These are phyloP conservation scores for Dicycla oo DNA, from an alignment of 2,888 invertebrate genomes.

Conservation along the genomic window DNA sequence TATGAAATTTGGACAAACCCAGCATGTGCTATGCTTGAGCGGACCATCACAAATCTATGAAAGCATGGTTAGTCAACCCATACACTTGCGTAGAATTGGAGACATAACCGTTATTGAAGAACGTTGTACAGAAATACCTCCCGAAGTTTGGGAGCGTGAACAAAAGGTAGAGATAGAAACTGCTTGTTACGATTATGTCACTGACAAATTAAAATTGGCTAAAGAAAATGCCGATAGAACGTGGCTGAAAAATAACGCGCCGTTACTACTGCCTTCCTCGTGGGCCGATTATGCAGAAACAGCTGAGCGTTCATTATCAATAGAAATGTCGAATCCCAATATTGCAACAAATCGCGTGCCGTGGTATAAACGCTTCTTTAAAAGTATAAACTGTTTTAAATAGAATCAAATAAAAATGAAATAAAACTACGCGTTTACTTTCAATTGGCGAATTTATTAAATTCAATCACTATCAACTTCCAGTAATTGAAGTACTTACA, in stretches of 20 bases:
- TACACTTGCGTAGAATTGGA: constrained; percentile 5
- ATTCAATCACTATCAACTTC: constrained; percentile 89
- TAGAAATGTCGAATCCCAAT: constrained; percentile 74
- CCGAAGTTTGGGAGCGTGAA: constrained; percentile 72
- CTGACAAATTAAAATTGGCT: constrained; percentile 36
- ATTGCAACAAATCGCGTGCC: constrained; percentile 67
- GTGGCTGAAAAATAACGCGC: constrained; percentile 70
- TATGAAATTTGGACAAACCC: constrained; percentile 37
- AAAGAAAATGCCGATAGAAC: constrained; percentile 50
- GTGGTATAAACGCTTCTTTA: constrained; percentile 75
- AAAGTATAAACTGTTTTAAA: constrained; percentile 80
- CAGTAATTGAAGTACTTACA: constrained; percentile 87
- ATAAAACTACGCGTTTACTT: constrained; percentile 76
- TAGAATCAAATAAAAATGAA: constrained; percentile 67
- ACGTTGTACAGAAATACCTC: constrained; percentile 69
- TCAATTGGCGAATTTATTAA: constrained; percentile 89
- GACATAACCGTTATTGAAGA: constrained; percentile 49
- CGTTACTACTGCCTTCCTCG: constrained; percentile 73
- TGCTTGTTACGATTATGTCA: constrained; percentile 50
- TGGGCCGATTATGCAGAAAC: constrained; percentile 75
- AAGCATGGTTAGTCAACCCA: too few relatives aligned
- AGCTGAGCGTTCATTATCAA: constrained; percentile 70
- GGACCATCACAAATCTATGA: constrained; percentile 17
- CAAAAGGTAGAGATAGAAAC: constrained; percentile 59
- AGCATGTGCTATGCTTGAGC: constrained; percentile 43